Base-by-base conservation (phyloP, 1,140 invertebrate species). In the Berghia stephanieae region DNA sequence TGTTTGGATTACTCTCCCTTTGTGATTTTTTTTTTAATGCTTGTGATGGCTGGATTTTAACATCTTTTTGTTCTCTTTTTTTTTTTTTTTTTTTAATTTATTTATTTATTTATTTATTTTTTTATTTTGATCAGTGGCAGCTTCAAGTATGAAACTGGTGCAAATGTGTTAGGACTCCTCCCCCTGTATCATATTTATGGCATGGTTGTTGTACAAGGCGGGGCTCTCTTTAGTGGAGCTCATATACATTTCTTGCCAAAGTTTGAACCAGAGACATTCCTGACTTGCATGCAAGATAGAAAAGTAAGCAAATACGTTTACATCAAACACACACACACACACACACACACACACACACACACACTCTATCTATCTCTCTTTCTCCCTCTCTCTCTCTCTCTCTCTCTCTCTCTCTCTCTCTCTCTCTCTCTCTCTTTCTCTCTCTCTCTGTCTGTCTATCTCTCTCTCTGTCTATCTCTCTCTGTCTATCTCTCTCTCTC, bases 121-220 rank as follows among this genome's bases (percentile, higher is more conserved):
- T 2, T 38, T 34, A 10, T 67, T 24, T 60, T 24, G 18, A 13
- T 8, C 57, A 60, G 57, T 6, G 8, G 6, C 8, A 60, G 57
- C 31, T 24, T 60, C 8, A 18, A 18, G 6, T 8, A 8, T 8
- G 24, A 27, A 8, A 18, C 57, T n/a, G 79, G 80, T 2, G 85
- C 85, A 49, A 88, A 91, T 0, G 81, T 87, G 10, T 66, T 91
- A n/a, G 88, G 88, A 0, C 89, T 96, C 5, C 86, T 98, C 49
- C 96, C 96, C 5, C 93, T 96, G 84, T 97, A 94, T 81, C 96
- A 98, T 83, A 94, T 94, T 72, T 97, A 94, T 85, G 95, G 95
- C 0, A 90, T 96, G 87, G 82, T 84, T 6, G 80, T 85, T 10
- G 83, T 88, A 10, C 82, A 91, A 78, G 81, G 86, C 27, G 80